A percentile compares a stretch with the other conserved stretches of the same genome.
These are phyloP conservation scores for Holothuria glaberrima DNA, from an alignment of 35 echinoderm and acorn worm species.

Conservation along the genomic window DNA sequence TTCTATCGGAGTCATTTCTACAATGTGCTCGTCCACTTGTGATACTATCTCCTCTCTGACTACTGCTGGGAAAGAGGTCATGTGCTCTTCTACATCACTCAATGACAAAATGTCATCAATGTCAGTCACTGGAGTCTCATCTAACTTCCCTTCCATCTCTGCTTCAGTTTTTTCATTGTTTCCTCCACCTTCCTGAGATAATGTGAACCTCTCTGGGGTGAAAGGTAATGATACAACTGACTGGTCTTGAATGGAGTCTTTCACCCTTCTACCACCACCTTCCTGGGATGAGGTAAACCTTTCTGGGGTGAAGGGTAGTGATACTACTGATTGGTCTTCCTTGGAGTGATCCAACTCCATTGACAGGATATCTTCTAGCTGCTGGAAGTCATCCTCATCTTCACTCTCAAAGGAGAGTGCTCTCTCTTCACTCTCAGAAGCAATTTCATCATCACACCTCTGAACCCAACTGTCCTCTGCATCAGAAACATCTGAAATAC, in stretches of 20 bases:
- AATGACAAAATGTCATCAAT: conserved; percentile 49
- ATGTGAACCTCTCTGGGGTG: conserved; percentile 10
- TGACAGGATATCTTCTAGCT: conserved; percentile 8
- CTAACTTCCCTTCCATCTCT: background rate
- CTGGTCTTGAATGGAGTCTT: too few species aligned
- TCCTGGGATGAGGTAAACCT: background rate
- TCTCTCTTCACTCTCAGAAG: conserved; percentile 18
- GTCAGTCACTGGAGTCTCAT: conserved; percentile 20
- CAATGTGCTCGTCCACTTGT: background rate
- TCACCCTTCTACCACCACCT: background rate
- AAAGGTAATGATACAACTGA: background rate
- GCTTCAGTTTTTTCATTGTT: background rate
- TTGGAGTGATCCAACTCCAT: background rate
- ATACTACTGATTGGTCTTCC: too few species aligned
- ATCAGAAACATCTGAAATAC: conserved; percentile 35
- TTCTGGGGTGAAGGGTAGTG: conserved; percentile 25
- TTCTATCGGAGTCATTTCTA: background rate
- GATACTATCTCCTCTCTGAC: background rate
- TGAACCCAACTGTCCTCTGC: conserved; percentile 38
- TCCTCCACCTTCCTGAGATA: background rate
- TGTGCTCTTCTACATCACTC: conserved; percentile 51
- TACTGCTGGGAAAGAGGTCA: background rate
- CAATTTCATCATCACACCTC: background rate
- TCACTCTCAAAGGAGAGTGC: conserved; percentile 24
- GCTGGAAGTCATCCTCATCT: conserved; percentile 48